A percentile compares a stretch with the other conserved stretches of the same genome.
Conservation (phyloP, 1,140 invertebrate genomes). For the Conopomorpha cramerella region DNA sequence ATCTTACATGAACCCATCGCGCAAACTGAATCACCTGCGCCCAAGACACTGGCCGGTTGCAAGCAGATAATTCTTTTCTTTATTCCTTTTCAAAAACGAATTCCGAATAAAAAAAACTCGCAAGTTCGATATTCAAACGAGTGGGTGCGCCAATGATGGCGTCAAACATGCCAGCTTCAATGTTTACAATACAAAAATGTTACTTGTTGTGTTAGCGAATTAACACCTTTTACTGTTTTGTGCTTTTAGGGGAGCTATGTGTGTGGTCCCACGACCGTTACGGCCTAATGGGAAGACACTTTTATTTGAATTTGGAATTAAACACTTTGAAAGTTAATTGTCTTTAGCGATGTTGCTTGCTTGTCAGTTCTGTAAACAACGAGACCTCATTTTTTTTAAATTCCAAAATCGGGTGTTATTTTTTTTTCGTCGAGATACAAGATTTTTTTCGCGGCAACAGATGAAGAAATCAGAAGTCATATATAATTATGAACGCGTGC, state of each 20-base stretch:
- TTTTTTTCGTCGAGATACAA: conserved; percentile 6
- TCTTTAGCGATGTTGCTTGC: too few species aligned
- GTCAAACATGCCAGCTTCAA: conserved; percentile 23
- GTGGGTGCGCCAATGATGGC: conserved; percentile 42
- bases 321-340: background rate
- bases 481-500: conserved; percentile 40
- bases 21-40: background rate
- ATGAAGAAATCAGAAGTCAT: conserved; percentile 12
- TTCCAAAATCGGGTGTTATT: conserved; percentile 2
- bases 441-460: too few species aligned
- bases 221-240: conserved; percentile 54
- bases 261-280: conserved; percentile 30
- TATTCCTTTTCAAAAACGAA: too few species aligned
- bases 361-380: too few species aligned
- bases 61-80: too few species aligned
- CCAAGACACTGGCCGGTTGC: too few species aligned
- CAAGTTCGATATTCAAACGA: conserved; percentile 26
- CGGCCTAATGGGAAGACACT: background rate
- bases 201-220: conserved; percentile 41
- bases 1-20: conserved; percentile 7
- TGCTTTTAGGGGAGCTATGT: conserved; percentile 38
- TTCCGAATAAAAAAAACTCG: conserved; percentile 31
- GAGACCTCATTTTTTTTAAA: too few species aligned
- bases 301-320: background rate
- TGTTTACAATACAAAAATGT: conserved; percentile 46